A percentile compares a stretch with the other conserved stretches of the same genome.
phyloP scores from a whole-genome alignment of 2,888 invertebrate species.

The Teleogryllus oceanicus region DNA sequence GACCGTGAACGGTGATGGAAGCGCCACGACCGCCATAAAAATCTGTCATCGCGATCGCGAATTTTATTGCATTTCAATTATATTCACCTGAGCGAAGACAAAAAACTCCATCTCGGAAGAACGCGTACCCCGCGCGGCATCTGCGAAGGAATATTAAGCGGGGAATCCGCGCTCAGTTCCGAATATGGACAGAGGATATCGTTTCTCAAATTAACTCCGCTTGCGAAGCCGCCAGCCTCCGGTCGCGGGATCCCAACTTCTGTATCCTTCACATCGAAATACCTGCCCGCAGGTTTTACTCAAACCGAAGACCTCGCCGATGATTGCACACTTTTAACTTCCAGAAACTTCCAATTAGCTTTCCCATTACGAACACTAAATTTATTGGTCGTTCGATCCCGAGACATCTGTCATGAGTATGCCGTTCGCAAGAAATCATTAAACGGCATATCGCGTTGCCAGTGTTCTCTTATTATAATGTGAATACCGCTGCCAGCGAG shows the following conservation, averaged over 20 bases:
- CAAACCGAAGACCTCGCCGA: too few relatives aligned
- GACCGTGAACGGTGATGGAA: neutral
- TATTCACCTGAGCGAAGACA: neutral
- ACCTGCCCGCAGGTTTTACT: too few relatives aligned
- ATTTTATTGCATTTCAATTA: conserved; percentile 18
- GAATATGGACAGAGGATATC: too few relatives aligned
- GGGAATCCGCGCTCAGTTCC: too few relatives aligned
- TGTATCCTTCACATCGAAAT: too few relatives aligned
- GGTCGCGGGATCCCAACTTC: too few relatives aligned
- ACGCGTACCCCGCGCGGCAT: neutral
- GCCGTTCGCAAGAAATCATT: neutral
- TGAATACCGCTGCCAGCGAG: neutral
- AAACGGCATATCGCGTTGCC: neutral
- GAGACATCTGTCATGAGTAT: neutral
- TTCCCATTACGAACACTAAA: neutral
- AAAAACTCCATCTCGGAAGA: neutral
- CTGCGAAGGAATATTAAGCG: neutral
- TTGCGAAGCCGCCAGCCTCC: too few relatives aligned
- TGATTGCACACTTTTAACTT: too few relatives aligned
- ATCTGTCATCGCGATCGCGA: neutral
- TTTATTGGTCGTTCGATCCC: neutral
- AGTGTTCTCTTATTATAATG: conserved; percentile 5
- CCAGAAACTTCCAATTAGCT: neutral
- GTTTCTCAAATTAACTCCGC: too few relatives aligned
- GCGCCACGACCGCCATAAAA: neutral